Evolutionary conservation across 2,113 vertebrate species (phyloP).

Genomic region (Camelus dromedarius): DNA sequence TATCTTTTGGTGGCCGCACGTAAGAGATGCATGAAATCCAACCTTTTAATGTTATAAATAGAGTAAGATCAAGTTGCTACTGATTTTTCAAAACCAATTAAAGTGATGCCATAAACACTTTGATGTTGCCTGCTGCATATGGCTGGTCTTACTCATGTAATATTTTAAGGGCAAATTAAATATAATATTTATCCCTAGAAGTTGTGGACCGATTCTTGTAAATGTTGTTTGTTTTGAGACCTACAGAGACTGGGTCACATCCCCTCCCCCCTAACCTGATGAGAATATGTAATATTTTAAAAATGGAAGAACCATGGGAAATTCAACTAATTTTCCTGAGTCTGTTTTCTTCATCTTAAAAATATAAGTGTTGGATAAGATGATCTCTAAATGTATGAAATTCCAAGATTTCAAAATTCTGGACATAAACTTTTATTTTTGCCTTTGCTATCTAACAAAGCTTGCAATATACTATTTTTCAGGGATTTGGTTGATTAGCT

Average conservation of each 20-base stretch:
- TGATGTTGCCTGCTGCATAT: background rate
- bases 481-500: background rate
- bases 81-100: constrained; percentile 32
- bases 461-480: background rate
- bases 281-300: background rate
- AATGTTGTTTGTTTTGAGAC: background rate
- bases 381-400: background rate
- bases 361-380: background rate
- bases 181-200: background rate
- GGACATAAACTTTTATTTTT: background rate
- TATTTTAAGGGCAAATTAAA: constrained; percentile 29
- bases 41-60: background rate
- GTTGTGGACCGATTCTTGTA: background rate
- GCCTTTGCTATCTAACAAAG: background rate
- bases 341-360: background rate
- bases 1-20: background rate
- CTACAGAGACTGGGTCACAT: background rate
- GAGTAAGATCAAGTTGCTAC: background rate
- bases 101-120: background rate
- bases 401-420: background rate
- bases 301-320: background rate
- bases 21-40: constrained; percentile 29
- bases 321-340: background rate
- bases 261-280: background rate
- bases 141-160: background rate